These are phyloP conservation scores for Solea senegalensis DNA, from an alignment of 2,113 vertebrate species.

Conservation along the genomic window DNA sequence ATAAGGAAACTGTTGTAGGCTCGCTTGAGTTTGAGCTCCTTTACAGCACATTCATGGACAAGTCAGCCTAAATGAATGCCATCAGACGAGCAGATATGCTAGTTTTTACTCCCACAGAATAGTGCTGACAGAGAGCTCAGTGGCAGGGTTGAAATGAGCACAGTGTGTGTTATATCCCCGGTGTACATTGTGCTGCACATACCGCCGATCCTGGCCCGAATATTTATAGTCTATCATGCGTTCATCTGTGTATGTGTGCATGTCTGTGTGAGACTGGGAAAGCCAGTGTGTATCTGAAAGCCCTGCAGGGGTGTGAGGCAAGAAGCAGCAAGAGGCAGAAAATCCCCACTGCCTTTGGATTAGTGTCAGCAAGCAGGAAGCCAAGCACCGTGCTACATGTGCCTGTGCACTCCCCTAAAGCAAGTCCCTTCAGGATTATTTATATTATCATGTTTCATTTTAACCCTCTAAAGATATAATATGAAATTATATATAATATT, in stretches of 20 bases:
- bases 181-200: conserved; percentile 46
- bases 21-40: conserved; percentile 15
- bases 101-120: conserved; percentile 34
- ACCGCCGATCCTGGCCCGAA: conserved; percentile 59
- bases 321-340: conserved; percentile 79
- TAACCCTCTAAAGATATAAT: too few species aligned
- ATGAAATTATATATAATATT: too few species aligned
- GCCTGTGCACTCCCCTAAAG: conserved; percentile 48
- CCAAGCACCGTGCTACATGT: conserved; percentile 54
- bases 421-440: conserved; percentile 32
- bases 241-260: conserved; percentile 50
- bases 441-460: conserved; percentile 10
- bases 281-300: conserved; percentile 64
- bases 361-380: conserved; percentile 77
- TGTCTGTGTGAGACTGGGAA: conserved; percentile 55
- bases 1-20: background rate
- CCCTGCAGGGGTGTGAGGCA: conserved; percentile 78
- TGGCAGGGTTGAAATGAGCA: conserved; percentile 49
- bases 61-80: conserved; percentile 57
- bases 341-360: conserved; percentile 76
- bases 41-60: conserved; percentile 39
- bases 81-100: conserved; percentile 64
- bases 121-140: conserved; percentile 63
- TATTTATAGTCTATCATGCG: conserved; percentile 69
- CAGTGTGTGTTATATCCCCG: conserved; percentile 53